Percentiles rank a stretch among this genome's conserved stretches.
Conservation (phyloP, 2,113 vertebrate genomes). For the Plectropomus leopardus region DNA sequence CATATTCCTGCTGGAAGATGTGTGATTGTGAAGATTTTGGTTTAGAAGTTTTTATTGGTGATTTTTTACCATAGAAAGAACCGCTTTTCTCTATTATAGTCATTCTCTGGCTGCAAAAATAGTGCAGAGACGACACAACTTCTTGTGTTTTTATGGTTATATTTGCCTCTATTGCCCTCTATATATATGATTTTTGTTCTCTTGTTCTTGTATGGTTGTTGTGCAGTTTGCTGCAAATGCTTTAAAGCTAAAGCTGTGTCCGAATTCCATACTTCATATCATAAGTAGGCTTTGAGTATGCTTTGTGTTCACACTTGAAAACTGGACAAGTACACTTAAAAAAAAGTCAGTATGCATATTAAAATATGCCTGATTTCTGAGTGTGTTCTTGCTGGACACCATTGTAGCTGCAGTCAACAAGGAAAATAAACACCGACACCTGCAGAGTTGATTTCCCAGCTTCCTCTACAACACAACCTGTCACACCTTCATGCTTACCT, state of each 20-base stretch:
- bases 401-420: not conserved
- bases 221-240: no score
- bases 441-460: not conserved
- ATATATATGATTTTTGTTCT: no score
- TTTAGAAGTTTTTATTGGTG: no score
- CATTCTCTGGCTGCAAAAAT: no score
- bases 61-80: no score
- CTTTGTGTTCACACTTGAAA: not conserved
- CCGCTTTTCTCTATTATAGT: no score
- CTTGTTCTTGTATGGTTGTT: no score
- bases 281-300: not conserved
- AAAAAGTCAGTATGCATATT: not conserved
- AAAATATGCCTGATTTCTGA: not conserved
- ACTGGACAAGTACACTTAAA: not conserved
- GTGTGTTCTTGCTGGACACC: not conserved
- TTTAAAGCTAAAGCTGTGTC: not conserved
- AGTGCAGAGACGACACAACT: no score
- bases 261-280: not conserved
- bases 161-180: not conserved
- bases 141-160: not conserved
- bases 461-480: not conserved
- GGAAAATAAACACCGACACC: not conserved
- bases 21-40: no score
- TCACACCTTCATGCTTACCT: slow-evolving; percentile 84
- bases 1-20: no score